These are phyloP conservation scores for Sialia sialis DNA, from an alignment of 2,113 vertebrate genomes.

Conservation along the genomic window DNA sequence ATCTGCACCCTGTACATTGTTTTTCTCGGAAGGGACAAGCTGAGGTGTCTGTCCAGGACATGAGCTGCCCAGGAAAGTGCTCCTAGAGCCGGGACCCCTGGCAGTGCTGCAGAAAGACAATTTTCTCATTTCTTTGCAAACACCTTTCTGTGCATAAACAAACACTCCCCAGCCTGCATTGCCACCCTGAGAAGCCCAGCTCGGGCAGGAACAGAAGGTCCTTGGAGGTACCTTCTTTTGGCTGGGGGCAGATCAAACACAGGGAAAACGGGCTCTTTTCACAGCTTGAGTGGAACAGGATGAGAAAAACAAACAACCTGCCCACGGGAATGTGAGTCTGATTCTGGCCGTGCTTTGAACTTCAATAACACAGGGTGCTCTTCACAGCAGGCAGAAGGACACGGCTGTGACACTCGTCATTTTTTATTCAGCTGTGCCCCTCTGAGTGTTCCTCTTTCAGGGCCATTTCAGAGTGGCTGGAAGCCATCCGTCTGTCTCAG, in stretches of 20 bases:
- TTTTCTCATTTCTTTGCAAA: neutral
- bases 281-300: neutral
- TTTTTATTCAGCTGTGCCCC: neutral
- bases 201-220: neutral
- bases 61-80: neutral
- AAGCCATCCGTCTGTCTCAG: neutral
- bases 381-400: neutral
- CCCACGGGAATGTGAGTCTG: neutral
- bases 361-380: neutral
- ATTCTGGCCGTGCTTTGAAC: neutral
- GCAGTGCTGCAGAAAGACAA: neutral
- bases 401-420: fast-evolving
- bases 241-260: neutral
- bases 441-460: neutral
- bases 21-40: neutral
- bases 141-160: neutral
- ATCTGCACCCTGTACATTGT: neutral
- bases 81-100: neutral
- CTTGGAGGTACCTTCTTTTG: neutral
- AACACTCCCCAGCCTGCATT: neutral
- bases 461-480: neutral
- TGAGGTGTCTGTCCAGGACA: fast-evolving
- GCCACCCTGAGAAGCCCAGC: neutral
- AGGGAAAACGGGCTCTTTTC: neutral
- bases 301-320: conserved; percentile 35